Conservation (phyloP, 2,113 vertebrate species). For the Natator depressus region DNA sequence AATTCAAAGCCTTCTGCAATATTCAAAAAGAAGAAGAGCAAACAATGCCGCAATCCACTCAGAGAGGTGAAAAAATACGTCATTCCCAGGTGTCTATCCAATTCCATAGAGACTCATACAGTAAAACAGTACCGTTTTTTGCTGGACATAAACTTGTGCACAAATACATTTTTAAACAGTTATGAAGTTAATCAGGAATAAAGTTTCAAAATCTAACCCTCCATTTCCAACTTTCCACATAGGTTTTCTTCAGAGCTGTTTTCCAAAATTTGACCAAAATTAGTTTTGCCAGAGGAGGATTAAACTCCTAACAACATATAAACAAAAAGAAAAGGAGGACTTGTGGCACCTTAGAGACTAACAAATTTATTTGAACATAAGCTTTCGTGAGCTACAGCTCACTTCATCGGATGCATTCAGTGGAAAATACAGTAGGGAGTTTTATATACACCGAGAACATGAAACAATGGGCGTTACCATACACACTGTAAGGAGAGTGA, state of each 20-base stretch:
- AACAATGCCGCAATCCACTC: conserved; percentile 3
- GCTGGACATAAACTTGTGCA: neutral
- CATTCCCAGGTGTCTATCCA: conserved; percentile 33
- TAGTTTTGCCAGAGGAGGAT: neutral
- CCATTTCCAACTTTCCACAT: neutral
- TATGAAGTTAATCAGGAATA: neutral
- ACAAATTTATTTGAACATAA: too few species aligned
- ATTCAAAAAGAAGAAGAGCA: conserved; percentile 27
- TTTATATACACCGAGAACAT: too few species aligned
- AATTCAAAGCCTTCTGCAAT: conserved; percentile 53
- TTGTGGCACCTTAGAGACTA: too few species aligned
- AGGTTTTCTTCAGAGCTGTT: neutral
- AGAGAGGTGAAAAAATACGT: conserved; percentile 2
- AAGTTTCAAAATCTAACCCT: neutral
- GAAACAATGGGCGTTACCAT: too few species aligned
- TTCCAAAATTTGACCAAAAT: neutral
- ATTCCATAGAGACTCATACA: neutral
- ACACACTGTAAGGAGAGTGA: too few species aligned
- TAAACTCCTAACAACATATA: neutral
- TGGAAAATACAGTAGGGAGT: too few species aligned
- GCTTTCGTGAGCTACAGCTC: too few species aligned
- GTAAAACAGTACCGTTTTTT: neutral
- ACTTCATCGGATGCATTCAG: too few species aligned
- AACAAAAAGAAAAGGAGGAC: too few species aligned
- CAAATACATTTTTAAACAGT: neutral